These are phyloP conservation scores for Sepioteuthis lessoniana DNA, from an alignment of 2,888 invertebrate species.

Conservation along the genomic window DNA sequence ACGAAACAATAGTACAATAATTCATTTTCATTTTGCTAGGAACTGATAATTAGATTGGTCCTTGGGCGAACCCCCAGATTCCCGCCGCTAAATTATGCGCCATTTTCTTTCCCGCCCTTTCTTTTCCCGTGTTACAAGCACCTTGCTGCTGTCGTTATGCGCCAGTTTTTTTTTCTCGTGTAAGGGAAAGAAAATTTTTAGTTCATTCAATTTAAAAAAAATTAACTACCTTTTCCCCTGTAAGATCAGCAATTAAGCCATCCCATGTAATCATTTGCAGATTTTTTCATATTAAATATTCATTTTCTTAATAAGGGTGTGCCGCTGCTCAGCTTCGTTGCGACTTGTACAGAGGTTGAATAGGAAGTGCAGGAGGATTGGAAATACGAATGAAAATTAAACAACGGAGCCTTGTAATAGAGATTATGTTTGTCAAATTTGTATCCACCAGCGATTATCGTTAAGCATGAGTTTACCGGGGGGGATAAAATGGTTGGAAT, in stretches of 20 bases:
- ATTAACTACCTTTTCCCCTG: background rate
- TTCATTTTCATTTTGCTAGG: conserved; percentile 6
- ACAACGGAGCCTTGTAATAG: background rate
- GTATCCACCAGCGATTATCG: conserved; percentile 16
- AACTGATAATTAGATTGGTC: conserved; percentile 33
- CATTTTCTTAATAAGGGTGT: conserved; percentile 1
- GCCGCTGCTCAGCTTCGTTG: background rate
- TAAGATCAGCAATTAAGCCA: background rate
- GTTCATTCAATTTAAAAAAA: conserved; percentile 11
- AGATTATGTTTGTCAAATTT: background rate
- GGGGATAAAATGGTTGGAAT: background rate
- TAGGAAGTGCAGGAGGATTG: background rate
- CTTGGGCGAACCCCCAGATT: background rate
- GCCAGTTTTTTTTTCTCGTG: background rate
- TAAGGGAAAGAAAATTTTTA: background rate
- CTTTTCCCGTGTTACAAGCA: background rate
- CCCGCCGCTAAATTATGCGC: background rate
- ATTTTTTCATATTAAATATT: conserved; percentile 33
- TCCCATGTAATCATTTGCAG: conserved; percentile 18
- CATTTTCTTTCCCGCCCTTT: background rate
- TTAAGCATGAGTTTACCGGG: background rate
- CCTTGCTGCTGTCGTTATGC: background rate
- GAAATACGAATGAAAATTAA: background rate
- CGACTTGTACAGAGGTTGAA: background rate
- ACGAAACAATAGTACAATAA: background rate